Base-by-base conservation (phyloP, 1,140 invertebrate genomes). In the Magallana angulata region DNA sequence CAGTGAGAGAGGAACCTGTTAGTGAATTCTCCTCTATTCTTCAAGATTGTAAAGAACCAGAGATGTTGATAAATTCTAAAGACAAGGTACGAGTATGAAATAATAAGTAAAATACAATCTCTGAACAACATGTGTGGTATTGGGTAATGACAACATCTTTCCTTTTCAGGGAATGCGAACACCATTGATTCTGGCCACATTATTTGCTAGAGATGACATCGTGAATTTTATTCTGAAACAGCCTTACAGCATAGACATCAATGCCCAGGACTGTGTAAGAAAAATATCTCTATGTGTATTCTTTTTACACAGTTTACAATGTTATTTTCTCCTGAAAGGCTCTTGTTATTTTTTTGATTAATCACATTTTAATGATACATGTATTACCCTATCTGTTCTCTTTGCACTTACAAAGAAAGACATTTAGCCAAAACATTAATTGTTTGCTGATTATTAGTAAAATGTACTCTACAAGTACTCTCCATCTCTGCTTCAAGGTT, bases 191-290 rank as follows among this genome's bases (percentile, higher is more conserved):
- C 16, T 92, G 3, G 89, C 89, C 68, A 87, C 92, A 56, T 80
- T 93, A 24, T 87, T 89, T 62, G 85, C 87, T 56, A 86, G 89
- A 60, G 76, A 85, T 62, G 91, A 93, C 68, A 85, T 92, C 9
- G 68, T 91, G 1, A 89, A 86, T 76, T 90, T 87, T 57, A 58
- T 92, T 56, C 83, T 93, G 56, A 86, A 86, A 24, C 84, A 87
- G 14, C 87, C 87, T 24, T 76, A 76, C 68, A 48, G n/a, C 3
- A 68, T 91, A 14, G 85, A 91, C 60, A 84, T 92, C 8, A 89
- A 90, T 59, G 85, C 76, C 18, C 85, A 88, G 85, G 91, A 92
- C 71, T 91, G 90, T 91, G 91, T 93, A 84, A 83, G 91, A 89
- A 80, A 62, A 16, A n/a, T 76, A 76, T 48, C 36, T 48, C 3